phyloP scores from a whole-genome alignment of 2,797 vertebrate genomes.

The Gymnocypris eckloni region DNA sequence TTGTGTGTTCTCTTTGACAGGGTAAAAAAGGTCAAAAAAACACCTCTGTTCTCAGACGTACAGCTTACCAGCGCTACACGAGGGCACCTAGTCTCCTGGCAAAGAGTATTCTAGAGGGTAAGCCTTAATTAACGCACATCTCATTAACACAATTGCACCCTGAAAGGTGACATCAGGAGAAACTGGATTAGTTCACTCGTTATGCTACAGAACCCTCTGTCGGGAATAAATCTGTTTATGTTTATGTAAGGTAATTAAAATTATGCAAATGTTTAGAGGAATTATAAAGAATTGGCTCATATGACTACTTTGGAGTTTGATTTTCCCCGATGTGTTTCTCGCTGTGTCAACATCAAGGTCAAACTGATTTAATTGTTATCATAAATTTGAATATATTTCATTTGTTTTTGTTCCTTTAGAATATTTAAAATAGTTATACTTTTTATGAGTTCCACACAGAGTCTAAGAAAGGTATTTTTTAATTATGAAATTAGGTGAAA shows the following conservation, averaged over 20 bases:
- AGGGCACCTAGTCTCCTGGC: conserved; percentile 71
- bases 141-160: conserved; percentile 60
- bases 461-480: background rate
- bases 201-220: conserved; percentile 51
- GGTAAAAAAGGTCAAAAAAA: conserved; percentile 75
- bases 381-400: conserved; percentile 38
- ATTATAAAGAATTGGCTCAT: conserved; percentile 44
- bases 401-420: conserved; percentile 4
- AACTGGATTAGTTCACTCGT: conserved; percentile 54
- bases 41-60: conserved; percentile 69
- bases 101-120: conserved; percentile 81
- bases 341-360: conserved; percentile 45
- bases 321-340: conserved; percentile 41
- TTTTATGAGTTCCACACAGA: conserved; percentile 5
- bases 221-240: conserved; percentile 57
- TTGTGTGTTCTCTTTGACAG: conserved; percentile 70
- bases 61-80: conserved; percentile 73
- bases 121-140: conserved; percentile 69
- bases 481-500: background rate
- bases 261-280: conserved; percentile 61
- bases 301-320: conserved; percentile 38
- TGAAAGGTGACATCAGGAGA: conserved; percentile 49
- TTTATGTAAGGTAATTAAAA: conserved; percentile 64
- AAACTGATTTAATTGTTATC: conserved; percentile 33
- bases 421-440: background rate